Conservation (phyloP, 2,888 invertebrate genomes). For the Cheilosia grossa region DNA sequence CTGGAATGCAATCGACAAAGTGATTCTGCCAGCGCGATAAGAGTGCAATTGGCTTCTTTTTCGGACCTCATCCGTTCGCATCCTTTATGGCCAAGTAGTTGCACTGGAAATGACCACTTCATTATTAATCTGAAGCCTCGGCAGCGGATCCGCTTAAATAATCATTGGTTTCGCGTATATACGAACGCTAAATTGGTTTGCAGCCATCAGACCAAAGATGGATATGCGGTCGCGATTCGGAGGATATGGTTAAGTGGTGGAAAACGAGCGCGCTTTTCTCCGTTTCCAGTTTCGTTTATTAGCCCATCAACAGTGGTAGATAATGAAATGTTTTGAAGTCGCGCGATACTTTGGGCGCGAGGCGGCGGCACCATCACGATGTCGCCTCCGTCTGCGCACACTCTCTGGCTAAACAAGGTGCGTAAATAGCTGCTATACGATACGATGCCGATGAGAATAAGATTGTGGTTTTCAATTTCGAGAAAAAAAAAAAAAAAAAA, state of each 20-base stretch:
- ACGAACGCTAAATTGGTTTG: conserved; percentile 58
- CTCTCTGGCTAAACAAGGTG: conserved; percentile 38
- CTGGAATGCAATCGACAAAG: conserved; percentile 43
- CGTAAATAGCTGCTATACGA: conserved; percentile 49
- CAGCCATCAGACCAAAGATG: conserved; percentile 14
- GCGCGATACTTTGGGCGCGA: conserved; percentile 44
- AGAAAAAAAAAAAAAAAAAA: neutral
- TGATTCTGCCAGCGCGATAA: conserved; percentile 58
- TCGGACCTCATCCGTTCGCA: conserved; percentile 43
- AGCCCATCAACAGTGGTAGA: conserved; percentile 51
- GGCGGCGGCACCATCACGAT: conserved; percentile 37
- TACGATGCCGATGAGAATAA: conserved; percentile 26
- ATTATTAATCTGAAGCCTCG: conserved; percentile 65
- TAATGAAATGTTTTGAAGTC: conserved; percentile 53
- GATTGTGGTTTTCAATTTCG: conserved; percentile 53
- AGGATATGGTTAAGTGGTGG: conserved; percentile 59
- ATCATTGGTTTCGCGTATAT: conserved; percentile 62
- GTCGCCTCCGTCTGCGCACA: conserved; percentile 25
- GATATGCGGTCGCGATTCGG: conserved; percentile 30
- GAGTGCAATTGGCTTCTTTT: conserved; percentile 58
- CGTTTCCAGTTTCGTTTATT: conserved; percentile 65
- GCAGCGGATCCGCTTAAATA: conserved; percentile 61
- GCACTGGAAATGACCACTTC: conserved; percentile 71
- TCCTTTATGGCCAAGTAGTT: conserved; percentile 62
- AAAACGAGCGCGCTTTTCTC: conserved; percentile 58